Conservation (phyloP, 2,888 invertebrate genomes). For the Erebia epiphron region DNA sequence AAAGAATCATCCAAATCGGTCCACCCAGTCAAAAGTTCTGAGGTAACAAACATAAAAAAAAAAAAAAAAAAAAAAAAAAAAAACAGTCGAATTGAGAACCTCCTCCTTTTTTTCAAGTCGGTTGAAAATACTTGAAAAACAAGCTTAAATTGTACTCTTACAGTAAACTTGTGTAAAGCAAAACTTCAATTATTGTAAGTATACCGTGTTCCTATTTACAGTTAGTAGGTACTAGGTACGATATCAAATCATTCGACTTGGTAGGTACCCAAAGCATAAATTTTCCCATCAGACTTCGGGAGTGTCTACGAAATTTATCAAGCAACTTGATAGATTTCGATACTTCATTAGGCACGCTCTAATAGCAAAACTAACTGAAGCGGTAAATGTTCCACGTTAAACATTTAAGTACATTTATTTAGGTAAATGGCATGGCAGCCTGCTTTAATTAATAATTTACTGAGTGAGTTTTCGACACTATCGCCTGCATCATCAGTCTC, state of each 20-base stretch:
- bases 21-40: no score
- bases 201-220: background rate
- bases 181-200: background rate
- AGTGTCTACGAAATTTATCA: constrained; percentile 36
- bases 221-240: background rate
- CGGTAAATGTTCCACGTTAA: constrained; percentile 35
- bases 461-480: background rate
- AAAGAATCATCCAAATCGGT: no score
- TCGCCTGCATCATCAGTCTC: no score
- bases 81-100: no score
- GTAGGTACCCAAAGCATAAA: constrained; percentile 14
- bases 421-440: constrained; percentile 26
- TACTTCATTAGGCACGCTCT: constrained; percentile 36
- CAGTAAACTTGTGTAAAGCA: background rate
- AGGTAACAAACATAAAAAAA: no score
- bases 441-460: constrained; percentile 23
- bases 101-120: no score
- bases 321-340: constrained; percentile 41
- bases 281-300: constrained; percentile 29
- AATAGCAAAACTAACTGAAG: constrained; percentile 35
- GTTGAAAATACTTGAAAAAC: background rate
- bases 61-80: no score
- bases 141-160: background rate
- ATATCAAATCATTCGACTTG: constrained; percentile 1
- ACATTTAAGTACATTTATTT: constrained; percentile 27